These are phyloP conservation scores for Pseudorectes ferrugineus DNA, from an alignment of 2,113 vertebrate species.

Conservation along the genomic window DNA sequence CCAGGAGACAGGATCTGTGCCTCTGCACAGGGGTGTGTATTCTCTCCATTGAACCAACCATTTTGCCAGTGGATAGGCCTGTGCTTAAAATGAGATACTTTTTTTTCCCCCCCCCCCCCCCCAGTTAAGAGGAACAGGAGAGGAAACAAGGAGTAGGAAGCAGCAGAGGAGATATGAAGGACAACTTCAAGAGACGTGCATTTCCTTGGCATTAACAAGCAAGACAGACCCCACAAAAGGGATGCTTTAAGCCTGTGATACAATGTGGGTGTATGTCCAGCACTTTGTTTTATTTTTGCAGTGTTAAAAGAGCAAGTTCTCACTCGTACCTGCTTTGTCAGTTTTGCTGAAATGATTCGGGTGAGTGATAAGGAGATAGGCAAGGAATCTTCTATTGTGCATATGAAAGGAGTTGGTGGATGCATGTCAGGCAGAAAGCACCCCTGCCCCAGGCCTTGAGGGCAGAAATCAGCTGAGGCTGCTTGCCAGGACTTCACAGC, in stretches of 20 bases:
- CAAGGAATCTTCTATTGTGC: accelerated
- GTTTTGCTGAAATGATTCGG: neutral
- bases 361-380: neutral
- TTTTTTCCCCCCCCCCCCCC: too few species aligned
- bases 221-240: neutral
- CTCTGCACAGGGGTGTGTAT: neutral
- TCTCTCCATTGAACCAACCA: neutral
- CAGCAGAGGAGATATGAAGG: neutral
- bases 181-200: neutral
- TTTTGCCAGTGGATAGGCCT: neutral
- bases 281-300: neutral
- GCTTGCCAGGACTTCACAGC: neutral
- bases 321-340: neutral
- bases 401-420: neutral
- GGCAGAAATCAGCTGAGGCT: neutral
- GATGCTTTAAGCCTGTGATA: neutral
- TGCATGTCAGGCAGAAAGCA: neutral
- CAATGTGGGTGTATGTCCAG: neutral
- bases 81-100: neutral
- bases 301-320: neutral
- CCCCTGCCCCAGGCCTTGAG: neutral
- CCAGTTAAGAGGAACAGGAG: neutral
- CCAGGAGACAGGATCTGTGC: neutral
- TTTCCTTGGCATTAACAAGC: neutral
- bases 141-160: neutral